Base-by-base conservation (phyloP, 2,797 vertebrate genomes). In the Crypturellus tataupa region DNA sequence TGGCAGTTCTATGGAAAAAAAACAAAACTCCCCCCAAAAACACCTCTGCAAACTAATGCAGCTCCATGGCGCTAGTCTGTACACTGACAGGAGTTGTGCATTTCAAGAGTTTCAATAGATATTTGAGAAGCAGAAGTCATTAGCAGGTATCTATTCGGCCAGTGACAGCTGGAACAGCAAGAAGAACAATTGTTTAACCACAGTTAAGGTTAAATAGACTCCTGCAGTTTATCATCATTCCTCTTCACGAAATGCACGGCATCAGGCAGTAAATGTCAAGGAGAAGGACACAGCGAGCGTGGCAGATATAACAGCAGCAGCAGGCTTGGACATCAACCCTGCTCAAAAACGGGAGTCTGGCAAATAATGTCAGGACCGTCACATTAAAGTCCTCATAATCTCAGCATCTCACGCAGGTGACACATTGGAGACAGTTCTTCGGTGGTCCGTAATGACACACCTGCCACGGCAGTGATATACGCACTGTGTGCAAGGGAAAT, bases 131-230 rank as follows among this genome's bases (percentile, higher is more conserved):
- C 62, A 87, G 81, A 71, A 67, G 31, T 83, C 86, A 69, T 89
- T 94, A 92, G 56, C 79, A 85, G 73, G 55, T 53, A 79, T 75
- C 85, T 94, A 9, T 89, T 71, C 89, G 91, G 60, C 87, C 80
- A 72, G 42, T 83, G 95, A 82, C 86, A 89, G 80, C 81, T 75
- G 71, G 83, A 94, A 93, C 55, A 79, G 75, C 44, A 64, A 94
- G 79, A 83, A 84, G 58, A 93, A 71, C 72, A 79, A 89, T 69
- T 55, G 87, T 80, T 94, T 90, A 89, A 78, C 79, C 94, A 79
- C 35, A 82, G 86, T 85, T 96, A 93, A 90, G 85, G 88, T 93
- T 94, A 93, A 95, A 92, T 77, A 69, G 65, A 85, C 72, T 90
- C 71, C 75, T 80, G 59, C 29, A 72, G 72, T 91, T 96, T 91